Percentiles rank a stretch among this genome's conserved stretches.
Conservation (phyloP, 2,888 invertebrate genomes). For the Thecocarcelia acutangulata region DNA sequence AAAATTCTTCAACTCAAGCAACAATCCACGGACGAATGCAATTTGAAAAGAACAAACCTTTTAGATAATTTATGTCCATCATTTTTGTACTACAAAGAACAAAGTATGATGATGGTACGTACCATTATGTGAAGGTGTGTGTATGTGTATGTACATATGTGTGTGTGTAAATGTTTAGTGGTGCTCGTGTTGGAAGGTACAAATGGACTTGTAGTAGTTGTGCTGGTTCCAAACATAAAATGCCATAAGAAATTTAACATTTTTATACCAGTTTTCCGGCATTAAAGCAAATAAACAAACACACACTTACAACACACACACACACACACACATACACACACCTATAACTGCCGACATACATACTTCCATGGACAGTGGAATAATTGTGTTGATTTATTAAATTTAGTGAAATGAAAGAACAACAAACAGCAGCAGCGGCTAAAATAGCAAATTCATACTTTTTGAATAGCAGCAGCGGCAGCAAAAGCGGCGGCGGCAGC, state of each 20-base stretch:
- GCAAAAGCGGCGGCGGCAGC: neutral
- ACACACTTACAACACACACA: no score
- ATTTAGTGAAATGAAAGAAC: conserved; percentile 66
- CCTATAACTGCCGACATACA: neutral
- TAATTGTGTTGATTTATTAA: conserved; percentile 70
- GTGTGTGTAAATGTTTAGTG: no score
- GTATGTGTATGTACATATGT: neutral
- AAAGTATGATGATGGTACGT: conserved; percentile 5
- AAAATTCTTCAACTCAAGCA: conserved; percentile 58
- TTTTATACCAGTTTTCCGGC: conserved; percentile 63
- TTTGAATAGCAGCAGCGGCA: neutral
- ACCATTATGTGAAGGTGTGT: no score
- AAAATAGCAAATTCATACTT: conserved; percentile 55
- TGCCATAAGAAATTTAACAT: conserved; percentile 64
- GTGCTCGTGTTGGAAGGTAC: conserved; percentile 30
- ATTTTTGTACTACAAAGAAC: conserved; percentile 25
- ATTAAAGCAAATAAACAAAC: conserved; percentile 42
- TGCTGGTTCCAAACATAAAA: conserved; percentile 37
- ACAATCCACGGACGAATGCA: conserved; percentile 51
- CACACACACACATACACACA: conserved; percentile 3
- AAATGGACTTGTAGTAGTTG: conserved; percentile 22
- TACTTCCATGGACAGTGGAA: conserved; percentile 25
- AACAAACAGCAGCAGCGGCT: conserved; percentile 27
- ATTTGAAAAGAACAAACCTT: conserved; percentile 52
- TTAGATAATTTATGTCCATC: conserved; percentile 66